A percentile compares a stretch with the other conserved stretches of the same genome.
Conservation (phyloP, 30 jellyfish, hydroid and myxozoan genomes). For the Turritopsis dohrnii region DNA sequence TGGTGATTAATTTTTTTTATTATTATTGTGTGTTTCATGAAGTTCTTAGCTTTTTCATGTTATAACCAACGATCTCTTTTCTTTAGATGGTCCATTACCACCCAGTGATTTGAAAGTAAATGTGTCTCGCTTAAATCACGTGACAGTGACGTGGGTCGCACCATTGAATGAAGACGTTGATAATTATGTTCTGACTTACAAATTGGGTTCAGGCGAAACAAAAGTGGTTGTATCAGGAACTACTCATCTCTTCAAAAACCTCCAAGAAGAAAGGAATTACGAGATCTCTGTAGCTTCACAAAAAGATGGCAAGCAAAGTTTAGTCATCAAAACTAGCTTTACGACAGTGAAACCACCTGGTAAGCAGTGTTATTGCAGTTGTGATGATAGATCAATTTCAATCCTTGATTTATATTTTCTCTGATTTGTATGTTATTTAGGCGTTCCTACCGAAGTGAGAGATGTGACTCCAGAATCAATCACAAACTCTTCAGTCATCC, state of each 20-base stretch:
- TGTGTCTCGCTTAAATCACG: background rate
- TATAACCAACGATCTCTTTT: background rate
- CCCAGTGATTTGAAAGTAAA: background rate
- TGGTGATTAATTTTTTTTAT: background rate
- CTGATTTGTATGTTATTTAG: too few species aligned
- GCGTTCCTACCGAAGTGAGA: constrained; percentile 1
- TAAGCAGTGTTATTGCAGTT: background rate
- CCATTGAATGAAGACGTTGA: constrained; percentile 3
- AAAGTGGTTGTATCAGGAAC: background rate
- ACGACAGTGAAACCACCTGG: constrained; percentile 3
- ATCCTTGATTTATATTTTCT: background rate
- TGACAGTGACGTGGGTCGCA: constrained; percentile 4
- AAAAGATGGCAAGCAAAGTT: constrained; percentile 12
- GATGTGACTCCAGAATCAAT: background rate
- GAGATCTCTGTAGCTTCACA: background rate
- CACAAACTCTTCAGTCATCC: background rate
- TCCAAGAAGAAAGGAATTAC: background rate
- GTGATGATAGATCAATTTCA: background rate
- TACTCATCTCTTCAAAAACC: background rate
- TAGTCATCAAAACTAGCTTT: background rate
- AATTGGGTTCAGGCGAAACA: background rate
- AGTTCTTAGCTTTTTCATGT: background rate
- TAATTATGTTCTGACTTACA: background rate
- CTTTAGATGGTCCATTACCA: background rate
- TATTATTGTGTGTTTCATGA: background rate